Percentiles rank a stretch among this genome's conserved stretches.
Conservation (phyloP, 2,797 vertebrate species). For the Podargus strigoides region DNA sequence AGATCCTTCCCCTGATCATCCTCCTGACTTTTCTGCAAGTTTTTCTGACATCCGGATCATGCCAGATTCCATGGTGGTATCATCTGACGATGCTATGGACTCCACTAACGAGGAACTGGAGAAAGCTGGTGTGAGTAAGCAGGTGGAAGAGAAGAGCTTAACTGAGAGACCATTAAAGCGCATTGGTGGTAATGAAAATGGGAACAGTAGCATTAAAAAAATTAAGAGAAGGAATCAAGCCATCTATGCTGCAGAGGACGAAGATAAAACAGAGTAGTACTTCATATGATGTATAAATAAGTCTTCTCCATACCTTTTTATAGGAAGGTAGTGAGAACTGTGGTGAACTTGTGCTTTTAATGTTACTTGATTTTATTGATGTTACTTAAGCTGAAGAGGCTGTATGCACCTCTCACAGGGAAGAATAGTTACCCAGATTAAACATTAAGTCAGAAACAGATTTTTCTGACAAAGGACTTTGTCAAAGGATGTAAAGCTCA, state of each 20-base stretch:
- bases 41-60: constrained; percentile 75
- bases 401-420: background rate
- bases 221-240: constrained; percentile 95
- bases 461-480: background rate
- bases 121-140: constrained; percentile 23
- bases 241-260: constrained; percentile 84
- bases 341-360: background rate
- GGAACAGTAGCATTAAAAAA: constrained; percentile 70
- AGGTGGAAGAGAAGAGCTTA: constrained; percentile 48
- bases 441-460: background rate
- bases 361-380: background rate
- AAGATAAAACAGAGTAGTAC: constrained; percentile 70
- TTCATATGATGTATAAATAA: background rate
- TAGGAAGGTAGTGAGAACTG: background rate
- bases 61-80: constrained; percentile 76
- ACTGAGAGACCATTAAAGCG: constrained; percentile 78
- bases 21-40: constrained; percentile 73
- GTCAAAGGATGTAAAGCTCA: background rate
- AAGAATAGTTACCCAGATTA: background rate
- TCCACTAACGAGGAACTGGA: constrained; percentile 58
- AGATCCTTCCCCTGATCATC: constrained; percentile 68
- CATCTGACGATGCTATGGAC: constrained; percentile 70
- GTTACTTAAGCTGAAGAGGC: background rate
- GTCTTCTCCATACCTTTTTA: background rate
- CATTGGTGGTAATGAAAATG: constrained; percentile 63